Evolutionary conservation across 2,113 vertebrate genomes (phyloP).

Genomic region (Clupea harengus): DNA sequence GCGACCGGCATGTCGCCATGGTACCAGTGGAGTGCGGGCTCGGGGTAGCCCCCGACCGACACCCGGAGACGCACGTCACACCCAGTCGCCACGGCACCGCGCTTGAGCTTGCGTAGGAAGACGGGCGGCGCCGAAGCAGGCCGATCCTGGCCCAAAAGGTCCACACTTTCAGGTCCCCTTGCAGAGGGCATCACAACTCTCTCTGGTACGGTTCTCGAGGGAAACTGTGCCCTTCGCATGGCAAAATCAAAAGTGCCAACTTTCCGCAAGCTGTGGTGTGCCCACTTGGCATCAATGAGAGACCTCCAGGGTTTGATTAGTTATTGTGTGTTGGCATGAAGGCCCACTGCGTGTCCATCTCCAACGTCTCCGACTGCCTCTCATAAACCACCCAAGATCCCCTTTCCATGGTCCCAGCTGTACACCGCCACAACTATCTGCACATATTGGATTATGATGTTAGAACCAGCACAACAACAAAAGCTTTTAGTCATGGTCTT

Average conservation of each 20-base stretch:
- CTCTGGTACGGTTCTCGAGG: neutral
- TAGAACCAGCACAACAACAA: neutral
- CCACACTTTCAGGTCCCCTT: slow-evolving; percentile 70
- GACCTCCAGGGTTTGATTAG: neutral
- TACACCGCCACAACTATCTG: neutral
- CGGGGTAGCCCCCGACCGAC: slow-evolving; percentile 76
- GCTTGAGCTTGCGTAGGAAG: slow-evolving; percentile 84
- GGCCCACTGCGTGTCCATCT: neutral
- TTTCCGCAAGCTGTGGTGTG: neutral
- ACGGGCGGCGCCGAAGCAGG: slow-evolving; percentile 57
- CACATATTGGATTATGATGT: neutral
- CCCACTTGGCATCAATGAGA: neutral
- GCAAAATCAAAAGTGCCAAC: neutral
- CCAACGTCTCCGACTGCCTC: neutral
- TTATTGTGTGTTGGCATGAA: neutral
- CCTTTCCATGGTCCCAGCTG: neutral
- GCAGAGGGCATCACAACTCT: slow-evolving; percentile 67
- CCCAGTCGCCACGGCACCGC: slow-evolving; percentile 81
- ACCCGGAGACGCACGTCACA: slow-evolving; percentile 86
- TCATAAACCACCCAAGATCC: neutral
- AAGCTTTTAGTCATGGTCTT: neutral
- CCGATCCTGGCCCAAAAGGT: neutral
- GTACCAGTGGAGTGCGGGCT: slow-evolving; percentile 85
- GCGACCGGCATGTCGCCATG: slow-evolving; percentile 74
- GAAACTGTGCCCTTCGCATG: slow-evolving; percentile 3